Evolutionary conservation across 2,888 invertebrate species (phyloP).

Genomic region (Hartigia nigra): DNA sequence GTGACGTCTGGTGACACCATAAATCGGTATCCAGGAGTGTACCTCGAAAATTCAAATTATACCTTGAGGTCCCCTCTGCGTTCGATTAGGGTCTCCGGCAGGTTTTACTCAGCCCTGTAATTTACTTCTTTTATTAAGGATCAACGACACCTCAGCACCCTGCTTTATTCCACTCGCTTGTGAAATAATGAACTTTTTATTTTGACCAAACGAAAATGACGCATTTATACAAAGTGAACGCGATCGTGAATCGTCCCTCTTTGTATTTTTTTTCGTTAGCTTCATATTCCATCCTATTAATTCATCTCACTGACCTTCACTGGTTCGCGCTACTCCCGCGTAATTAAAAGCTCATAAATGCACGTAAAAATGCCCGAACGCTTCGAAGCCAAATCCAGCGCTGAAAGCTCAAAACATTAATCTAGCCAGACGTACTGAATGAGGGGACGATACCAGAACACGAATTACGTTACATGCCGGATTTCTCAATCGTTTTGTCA

Average conservation of each 20-base stretch:
- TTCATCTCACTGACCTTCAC: not conserved
- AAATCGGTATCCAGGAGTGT: conserved; percentile 26
- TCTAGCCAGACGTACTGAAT: not conserved
- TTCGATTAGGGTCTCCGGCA: not conserved
- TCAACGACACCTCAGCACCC: conserved; percentile 10
- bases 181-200: conserved; percentile 20
- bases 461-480: not conserved
- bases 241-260: not conserved
- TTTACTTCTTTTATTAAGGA: conserved; percentile 16
- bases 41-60: conserved; percentile 19
- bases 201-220: not conserved
- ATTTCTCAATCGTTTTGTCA: not conserved
- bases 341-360: not conserved
- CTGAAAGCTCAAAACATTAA: not conserved
- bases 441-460: not conserved
- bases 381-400: not conserved
- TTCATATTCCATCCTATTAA: not conserved
- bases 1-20: conserved; percentile 42
- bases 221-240: not conserved
- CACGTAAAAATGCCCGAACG: not conserved
- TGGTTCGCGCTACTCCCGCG: not conserved
- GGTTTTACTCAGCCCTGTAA: conserved; percentile 5
- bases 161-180: not conserved
- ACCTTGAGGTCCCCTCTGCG: conserved; percentile 8
- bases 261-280: not conserved